Conservation (phyloP, 1,140 invertebrate species). For the Cryptotermes secundus region DNA sequence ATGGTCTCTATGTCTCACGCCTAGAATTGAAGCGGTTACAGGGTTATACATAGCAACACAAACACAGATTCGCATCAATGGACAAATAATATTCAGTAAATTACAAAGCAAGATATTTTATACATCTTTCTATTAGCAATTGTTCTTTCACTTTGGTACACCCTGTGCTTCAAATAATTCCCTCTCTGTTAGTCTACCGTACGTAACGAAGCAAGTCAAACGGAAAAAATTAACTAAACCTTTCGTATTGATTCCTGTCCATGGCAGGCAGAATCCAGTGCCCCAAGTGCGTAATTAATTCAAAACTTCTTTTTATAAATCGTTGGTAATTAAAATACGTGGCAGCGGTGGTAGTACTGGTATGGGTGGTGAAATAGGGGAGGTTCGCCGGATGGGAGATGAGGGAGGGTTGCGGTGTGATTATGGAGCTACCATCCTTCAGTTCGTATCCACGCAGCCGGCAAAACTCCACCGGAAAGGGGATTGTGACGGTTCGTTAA, state of each 20-base stretch:
- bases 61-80: no score
- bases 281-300: constrained; percentile 19
- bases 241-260: constrained; percentile 16
- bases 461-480: not conserved
- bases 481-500: not conserved
- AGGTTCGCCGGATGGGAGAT: not conserved
- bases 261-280: constrained; percentile 13
- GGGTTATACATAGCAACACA: no score
- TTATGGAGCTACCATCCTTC: not conserved
- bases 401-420: not conserved
- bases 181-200: constrained; percentile 5
- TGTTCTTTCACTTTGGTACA: not conserved
- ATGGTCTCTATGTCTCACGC: no score
- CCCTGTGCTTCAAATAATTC: not conserved
- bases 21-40: no score
- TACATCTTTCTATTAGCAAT: no score
- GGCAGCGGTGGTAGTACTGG: not conserved
- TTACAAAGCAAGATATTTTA: no score
- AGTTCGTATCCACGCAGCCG: not conserved
- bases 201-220: constrained; percentile 1
- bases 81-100: no score
- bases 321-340: constrained; percentile 20
- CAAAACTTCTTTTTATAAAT: constrained; percentile 20
- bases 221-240: constrained; percentile 19
- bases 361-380: not conserved